Conservation (phyloP, 2,797 vertebrate species). For the Ceyx erithaca region DNA sequence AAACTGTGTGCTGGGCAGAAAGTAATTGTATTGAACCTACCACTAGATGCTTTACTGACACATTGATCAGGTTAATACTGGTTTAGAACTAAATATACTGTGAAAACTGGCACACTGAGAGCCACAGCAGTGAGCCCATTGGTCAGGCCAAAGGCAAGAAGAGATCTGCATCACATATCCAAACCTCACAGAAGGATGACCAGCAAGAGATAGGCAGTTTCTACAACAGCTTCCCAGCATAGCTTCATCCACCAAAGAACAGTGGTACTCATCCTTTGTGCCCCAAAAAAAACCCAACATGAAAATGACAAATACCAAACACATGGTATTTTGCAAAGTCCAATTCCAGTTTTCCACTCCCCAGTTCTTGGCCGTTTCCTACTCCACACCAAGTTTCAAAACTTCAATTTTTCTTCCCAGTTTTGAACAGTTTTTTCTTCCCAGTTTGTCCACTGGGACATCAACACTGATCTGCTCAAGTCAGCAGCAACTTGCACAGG, state of each 20-base stretch:
- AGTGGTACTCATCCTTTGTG: neutral
- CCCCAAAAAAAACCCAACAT: neutral
- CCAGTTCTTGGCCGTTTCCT: neutral
- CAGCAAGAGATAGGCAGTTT: neutral
- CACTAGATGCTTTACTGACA: neutral
- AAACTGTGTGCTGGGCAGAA: neutral
- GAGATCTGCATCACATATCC: neutral
- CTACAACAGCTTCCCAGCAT: neutral
- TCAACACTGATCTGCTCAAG: neutral
- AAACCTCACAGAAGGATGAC: neutral
- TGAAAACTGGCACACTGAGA: neutral
- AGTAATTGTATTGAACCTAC: neutral
- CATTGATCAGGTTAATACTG: neutral
- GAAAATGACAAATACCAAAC: neutral
- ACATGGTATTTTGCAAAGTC: neutral
- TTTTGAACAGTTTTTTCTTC: neutral
- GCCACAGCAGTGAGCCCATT: neutral
- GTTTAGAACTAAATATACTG: neutral
- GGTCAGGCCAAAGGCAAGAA: neutral
- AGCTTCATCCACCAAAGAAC: neutral
- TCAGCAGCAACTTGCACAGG: constrained; percentile 1
- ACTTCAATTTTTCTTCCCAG: neutral
- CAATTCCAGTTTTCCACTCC: neutral
- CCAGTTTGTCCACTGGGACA: neutral
- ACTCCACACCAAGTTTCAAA: neutral